These are phyloP conservation scores for Barnardius zonarius DNA, from an alignment of 2,113 vertebrate genomes.

Conservation along the genomic window DNA sequence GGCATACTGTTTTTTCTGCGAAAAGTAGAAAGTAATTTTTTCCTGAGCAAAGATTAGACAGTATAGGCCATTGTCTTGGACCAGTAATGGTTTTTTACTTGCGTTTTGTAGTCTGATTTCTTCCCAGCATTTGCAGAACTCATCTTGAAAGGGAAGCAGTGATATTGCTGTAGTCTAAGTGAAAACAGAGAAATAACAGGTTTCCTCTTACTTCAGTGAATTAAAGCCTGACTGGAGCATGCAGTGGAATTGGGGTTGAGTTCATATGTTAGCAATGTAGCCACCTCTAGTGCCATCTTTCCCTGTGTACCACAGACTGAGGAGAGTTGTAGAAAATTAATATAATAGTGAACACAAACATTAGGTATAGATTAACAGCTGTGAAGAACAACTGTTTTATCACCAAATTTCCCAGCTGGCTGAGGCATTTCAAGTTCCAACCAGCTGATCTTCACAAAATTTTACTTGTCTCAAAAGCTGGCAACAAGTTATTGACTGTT, in stretches of 20 bases:
- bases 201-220: neutral
- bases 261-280: neutral
- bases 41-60: neutral
- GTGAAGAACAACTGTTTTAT: neutral
- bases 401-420: neutral
- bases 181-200: neutral
- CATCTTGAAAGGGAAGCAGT: neutral
- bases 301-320: neutral
- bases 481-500: neutral
- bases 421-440: neutral
- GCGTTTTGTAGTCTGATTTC: neutral
- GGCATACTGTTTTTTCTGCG: neutral
- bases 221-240: neutral
- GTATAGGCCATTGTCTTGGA: neutral
- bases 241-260: neutral
- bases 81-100: neutral
- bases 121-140: neutral
- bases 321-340: neutral
- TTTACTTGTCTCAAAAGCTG: neutral
- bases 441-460: neutral
- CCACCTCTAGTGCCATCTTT: neutral
- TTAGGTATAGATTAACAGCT: neutral
- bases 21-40: neutral
- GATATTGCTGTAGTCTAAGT: neutral
- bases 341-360: accelerated